These are phyloP conservation scores for Eunapius fragilis DNA, from an alignment of 37 sponge, comb jelly and placozoan species.

Conservation along the genomic window DNA sequence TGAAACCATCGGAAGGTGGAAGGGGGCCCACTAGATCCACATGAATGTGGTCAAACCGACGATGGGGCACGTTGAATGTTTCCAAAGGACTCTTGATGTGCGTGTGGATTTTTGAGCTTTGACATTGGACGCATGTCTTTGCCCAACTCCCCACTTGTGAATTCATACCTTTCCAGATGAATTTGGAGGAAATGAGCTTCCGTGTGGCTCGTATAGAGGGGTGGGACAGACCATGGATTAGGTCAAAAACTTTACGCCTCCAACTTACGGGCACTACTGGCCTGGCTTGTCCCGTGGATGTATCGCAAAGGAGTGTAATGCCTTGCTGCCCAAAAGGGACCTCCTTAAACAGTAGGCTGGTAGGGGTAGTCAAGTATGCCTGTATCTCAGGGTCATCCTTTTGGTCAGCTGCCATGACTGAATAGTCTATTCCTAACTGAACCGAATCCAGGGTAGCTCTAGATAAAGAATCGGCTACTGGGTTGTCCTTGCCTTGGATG, in stretches of 20 bases:
- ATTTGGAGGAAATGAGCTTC: slow-evolving; percentile 1
- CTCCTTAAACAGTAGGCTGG: neutral
- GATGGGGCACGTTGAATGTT: neutral
- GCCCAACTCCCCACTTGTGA: slow-evolving; percentile 27
- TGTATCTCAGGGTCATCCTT: neutral
- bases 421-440: slow-evolving; percentile 26
- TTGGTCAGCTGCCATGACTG: slow-evolving; percentile 24
- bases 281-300: slow-evolving; percentile 14
- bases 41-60: slow-evolving; percentile 29
- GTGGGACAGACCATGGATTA: slow-evolving; percentile 9
- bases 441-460: neutral
- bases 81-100: slow-evolving; percentile 5
- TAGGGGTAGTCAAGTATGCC: neutral
- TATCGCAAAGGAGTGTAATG: slow-evolving; percentile 6
- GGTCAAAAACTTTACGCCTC: no score
- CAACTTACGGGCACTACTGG: slow-evolving; percentile 25
- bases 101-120: slow-evolving; percentile 14
- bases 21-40: slow-evolving; percentile 29
- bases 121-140: slow-evolving; percentile 20
- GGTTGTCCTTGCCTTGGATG: neutral
- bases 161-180: slow-evolving; percentile 10
- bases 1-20: slow-evolving; percentile 33
- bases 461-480: slow-evolving; percentile 18
- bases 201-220: slow-evolving; percentile 21
- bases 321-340: slow-evolving; percentile 9